These are phyloP conservation scores for Parasteatoda tepidariorum DNA, from an alignment of 1,140 invertebrate species.

Conservation along the genomic window DNA sequence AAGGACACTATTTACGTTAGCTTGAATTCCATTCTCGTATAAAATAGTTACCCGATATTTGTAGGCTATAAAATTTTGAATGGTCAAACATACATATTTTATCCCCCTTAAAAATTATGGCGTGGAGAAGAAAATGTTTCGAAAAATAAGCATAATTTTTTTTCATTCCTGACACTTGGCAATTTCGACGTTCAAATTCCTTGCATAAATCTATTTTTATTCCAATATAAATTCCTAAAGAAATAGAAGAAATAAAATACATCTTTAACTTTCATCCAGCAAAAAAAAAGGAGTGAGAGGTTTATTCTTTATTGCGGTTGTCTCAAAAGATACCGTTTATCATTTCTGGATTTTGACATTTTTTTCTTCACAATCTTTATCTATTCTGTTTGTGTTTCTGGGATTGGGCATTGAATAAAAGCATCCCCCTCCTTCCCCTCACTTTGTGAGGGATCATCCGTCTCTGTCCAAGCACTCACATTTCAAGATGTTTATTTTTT, in stretches of 20 bases:
- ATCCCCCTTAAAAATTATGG: too few species aligned
- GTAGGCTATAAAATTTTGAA: too few species aligned
- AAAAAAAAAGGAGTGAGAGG: not conserved
- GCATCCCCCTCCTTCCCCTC: too few species aligned
- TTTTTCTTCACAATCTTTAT: too few species aligned
- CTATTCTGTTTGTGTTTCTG: not conserved
- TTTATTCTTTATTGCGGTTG: conserved; percentile 20
- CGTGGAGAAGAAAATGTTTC: too few species aligned
- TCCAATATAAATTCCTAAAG: not conserved
- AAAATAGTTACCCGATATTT: too few species aligned
- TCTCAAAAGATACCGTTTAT: conserved; percentile 26
- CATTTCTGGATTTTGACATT: conserved; percentile 19
- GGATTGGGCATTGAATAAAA: not conserved
- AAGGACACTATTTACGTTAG: too few species aligned
- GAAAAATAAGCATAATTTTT: too few species aligned
- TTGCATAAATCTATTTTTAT: conserved; percentile 37
- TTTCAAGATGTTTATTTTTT: too few species aligned
- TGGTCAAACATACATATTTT: too few species aligned
- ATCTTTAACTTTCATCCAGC: not conserved
- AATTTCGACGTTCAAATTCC: conserved; percentile 4
- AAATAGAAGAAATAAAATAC: conserved; percentile 31
- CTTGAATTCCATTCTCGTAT: too few species aligned
- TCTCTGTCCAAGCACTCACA: not conserved
- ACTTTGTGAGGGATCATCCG: not conserved
- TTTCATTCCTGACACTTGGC: not conserved